Conservation (phyloP, 2,888 invertebrate genomes). For the Anodontia alba region DNA sequence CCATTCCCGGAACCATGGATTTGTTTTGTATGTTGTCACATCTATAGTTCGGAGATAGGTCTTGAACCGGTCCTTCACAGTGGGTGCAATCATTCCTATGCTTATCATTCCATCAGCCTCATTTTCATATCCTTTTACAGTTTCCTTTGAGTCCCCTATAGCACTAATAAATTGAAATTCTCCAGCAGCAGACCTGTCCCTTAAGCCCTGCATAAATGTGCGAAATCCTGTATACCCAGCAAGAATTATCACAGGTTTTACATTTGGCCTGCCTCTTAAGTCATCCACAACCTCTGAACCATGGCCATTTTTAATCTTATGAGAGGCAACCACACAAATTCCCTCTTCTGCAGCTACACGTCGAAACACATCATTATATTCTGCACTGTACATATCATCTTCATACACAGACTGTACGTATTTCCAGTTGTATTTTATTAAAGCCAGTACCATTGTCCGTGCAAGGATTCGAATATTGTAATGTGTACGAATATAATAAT, state of each 20-base stretch:
- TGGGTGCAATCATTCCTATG: slow-evolving; percentile 54
- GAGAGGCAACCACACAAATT: slow-evolving; percentile 78
- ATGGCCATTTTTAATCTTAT: slow-evolving; percentile 39
- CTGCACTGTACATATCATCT: slow-evolving; percentile 56
- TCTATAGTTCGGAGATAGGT: slow-evolving; percentile 66
- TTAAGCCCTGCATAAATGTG: slow-evolving; percentile 61
- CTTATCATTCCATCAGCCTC: slow-evolving; percentile 74
- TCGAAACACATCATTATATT: slow-evolving; percentile 60
- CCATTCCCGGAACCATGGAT: slow-evolving; percentile 82
- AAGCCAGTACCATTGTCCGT: slow-evolving; percentile 80
- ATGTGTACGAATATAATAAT: slow-evolving; percentile 66
- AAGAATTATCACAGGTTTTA: slow-evolving; percentile 73
- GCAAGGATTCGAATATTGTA: slow-evolving; percentile 66
- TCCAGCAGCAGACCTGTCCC: slow-evolving; percentile 34
- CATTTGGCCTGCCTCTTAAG: slow-evolving; percentile 58
- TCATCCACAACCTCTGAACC: slow-evolving; percentile 50
- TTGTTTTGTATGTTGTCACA: slow-evolving; percentile 64
- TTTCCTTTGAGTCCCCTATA: slow-evolving; percentile 37
- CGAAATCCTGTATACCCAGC: slow-evolving; percentile 44
- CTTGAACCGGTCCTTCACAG: slow-evolving; percentile 38
- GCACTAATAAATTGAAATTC: slow-evolving; percentile 76
- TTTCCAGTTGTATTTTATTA: slow-evolving; percentile 83
- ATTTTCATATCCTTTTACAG: slow-evolving; percentile 70
- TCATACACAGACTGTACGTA: slow-evolving; percentile 80
- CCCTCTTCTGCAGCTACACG: slow-evolving; percentile 72